Percentiles rank a stretch among this genome's conserved stretches.
phyloP scores from a whole-genome alignment of 2,113 vertebrate species.

The Catharus minimus region DNA sequence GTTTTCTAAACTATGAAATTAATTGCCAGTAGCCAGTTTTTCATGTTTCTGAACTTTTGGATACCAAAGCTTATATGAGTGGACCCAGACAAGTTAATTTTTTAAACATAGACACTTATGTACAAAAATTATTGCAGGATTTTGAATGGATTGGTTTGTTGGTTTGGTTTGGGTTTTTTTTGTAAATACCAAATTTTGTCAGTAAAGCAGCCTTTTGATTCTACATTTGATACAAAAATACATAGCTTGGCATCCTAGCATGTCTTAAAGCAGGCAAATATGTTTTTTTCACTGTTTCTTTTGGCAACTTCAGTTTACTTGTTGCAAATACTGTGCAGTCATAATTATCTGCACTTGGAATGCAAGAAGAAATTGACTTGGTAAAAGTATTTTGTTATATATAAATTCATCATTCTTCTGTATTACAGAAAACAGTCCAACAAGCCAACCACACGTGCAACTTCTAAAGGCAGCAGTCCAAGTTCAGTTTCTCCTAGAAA shows the following conservation, averaged over 20 bases:
- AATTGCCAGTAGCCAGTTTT: neutral
- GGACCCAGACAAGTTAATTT: neutral
- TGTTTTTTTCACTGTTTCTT: neutral
- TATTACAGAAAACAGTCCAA: slow-evolving; percentile 75
- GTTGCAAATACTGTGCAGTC: neutral
- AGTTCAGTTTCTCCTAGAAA: slow-evolving; percentile 66
- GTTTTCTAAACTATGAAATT: too few species aligned
- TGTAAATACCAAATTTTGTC: neutral
- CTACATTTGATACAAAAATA: neutral
- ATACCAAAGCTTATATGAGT: neutral
- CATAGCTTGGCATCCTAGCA: neutral
- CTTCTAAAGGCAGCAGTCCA: slow-evolving; percentile 74
- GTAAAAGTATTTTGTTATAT: neutral
- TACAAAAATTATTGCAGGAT: neutral
- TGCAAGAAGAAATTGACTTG: neutral
- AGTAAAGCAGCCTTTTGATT: neutral
- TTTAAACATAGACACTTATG: neutral
- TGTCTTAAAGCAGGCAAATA: neutral
- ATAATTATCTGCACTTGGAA: neutral
- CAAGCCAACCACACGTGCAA: slow-evolving; percentile 76
- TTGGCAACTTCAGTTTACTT: neutral
- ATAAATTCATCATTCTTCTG: neutral
- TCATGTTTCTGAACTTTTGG: neutral
- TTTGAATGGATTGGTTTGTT: neutral
- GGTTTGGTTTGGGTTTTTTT: neutral